Base-by-base conservation (phyloP, 1,140 invertebrate genomes). In the Diplogasteroides magnus region DNA sequence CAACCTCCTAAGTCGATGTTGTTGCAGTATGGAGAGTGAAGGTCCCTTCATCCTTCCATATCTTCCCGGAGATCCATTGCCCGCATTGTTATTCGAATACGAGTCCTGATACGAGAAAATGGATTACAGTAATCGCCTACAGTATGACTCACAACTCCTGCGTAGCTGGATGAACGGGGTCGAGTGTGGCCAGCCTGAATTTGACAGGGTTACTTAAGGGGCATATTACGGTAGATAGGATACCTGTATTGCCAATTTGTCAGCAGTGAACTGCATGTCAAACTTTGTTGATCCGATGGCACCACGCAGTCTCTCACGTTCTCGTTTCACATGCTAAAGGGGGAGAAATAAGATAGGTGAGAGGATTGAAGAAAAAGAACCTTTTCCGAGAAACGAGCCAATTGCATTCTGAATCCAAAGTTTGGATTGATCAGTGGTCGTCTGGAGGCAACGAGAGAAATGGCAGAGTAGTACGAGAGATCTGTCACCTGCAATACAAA, bases 401-500 rank as follows among this genome's bases (percentile, higher is more conserved):
- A 29, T 56, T 74, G 72, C 74, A 76, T 76, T 19, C 74, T n/a
- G 60, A 74, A 74, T 28, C 64, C 73, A 28, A 65, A 73, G 84
- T 98, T 97, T 0, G 94, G 94, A 83, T 94, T 93, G 61, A 97
- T 92, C 82, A 92, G 94, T 74, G 86, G 90, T 25, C 94, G 86
- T 80, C 91, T 92, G 48, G 89, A 87, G 83, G 92, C 92, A 0
- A 97, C 93, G 84, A 91, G 90, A 67, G 90, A 88, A 74, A 92
- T 86, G 0, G 94, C 93, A 76, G 91, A 88, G 29, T 90, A 88
- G 75, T 95, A 90, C 77, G 91, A 89, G 92, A 91, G 94, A 81
- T 92, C 91, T 82, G 92, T 91, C 2, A 93, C 92, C 84, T 97
- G 97, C 94, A 97, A 97, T 2, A 92, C 90, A n/a, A n/a, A n/a